Evolutionary conservation across 2,113 vertebrate genomes (phyloP), one percentile per base, ranked within the genome.

Genomic region (Cephalophus harveyi): DNA sequence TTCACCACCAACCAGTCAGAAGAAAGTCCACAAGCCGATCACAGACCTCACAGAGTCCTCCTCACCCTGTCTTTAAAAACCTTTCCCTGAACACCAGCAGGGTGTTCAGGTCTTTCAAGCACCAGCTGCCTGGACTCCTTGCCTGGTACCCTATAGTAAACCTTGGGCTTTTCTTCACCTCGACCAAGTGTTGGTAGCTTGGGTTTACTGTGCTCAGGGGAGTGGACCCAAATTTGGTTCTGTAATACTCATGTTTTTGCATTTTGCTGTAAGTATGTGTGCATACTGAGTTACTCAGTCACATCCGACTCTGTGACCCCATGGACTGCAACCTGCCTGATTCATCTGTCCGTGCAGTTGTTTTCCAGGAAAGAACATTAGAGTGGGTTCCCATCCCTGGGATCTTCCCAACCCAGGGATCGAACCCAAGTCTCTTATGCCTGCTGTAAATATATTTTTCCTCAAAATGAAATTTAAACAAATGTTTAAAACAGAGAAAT

Each of bases 341-440:
- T 36, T 71, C 9, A 0, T 71, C n/a, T 40, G n/a, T 12, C 64
- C 10, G 0, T 12, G 67, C 0, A 2, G 23, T 21, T 71, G 10
- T 71, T 40, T 71, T 23, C 9, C 9, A 40, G n/a, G 67, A n/a
- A 71, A 71, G 67, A 71, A 23, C 67, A 40, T 1, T 40, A 5
- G n/a, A 71, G 19, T 71, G 9, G n/a, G n/a, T 71, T 40, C 9
- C 67, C n/a, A 40, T 6, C n/a, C 19, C 8, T 36, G n/a, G n/a
- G n/a, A 40, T 23, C n/a, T 71, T 40, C n/a, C 67, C n/a, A 40
- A 11, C n/a, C 21, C 36, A 74, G 36, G 67, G 21, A 74, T 40
- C 2, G 2, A 71, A 71, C 67, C 19, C 9, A 0, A 36, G 5
- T 74, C 67, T 74, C 21, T 40, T 40, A 74, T 13, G 21, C 67